A percentile compares a stretch with the other conserved stretches of the same genome.
Evolutionary conservation across 2,113 vertebrate genomes (phyloP).

Genomic region (human): DNA sequence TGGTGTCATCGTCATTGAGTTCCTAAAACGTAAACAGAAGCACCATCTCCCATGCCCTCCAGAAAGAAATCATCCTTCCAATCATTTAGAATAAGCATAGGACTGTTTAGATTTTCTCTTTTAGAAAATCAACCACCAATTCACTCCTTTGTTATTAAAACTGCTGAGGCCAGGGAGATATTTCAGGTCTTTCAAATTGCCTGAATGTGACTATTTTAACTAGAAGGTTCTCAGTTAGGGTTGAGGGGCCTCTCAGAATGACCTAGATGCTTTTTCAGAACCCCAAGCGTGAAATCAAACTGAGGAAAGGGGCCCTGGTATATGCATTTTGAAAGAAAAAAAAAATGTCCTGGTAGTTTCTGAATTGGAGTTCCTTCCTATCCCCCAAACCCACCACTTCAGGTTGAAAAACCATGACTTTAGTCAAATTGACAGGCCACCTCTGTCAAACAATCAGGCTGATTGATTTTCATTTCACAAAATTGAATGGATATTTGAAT

Average conservation of each 20-base stretch:
- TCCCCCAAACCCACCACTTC: neutral
- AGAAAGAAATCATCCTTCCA: neutral
- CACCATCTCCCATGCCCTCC: rapidly evolving
- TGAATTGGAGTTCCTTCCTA: neutral
- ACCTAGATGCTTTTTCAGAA: neutral
- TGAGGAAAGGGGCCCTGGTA: neutral
- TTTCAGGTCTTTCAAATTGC: neutral
- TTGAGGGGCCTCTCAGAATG: neutral
- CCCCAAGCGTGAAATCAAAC: neutral
- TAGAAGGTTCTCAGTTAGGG: neutral
- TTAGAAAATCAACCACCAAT: neutral
- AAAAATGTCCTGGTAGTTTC: neutral
- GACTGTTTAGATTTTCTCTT: neutral
- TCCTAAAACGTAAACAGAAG: neutral
- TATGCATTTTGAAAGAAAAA: neutral
- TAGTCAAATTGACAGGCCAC: neutral
- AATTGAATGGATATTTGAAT: neutral
- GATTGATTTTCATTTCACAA: neutral
- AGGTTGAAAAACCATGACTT: neutral
- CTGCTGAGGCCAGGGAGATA: neutral
- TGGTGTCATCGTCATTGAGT: rapidly evolving
- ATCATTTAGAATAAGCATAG: neutral
- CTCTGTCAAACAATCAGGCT: neutral
- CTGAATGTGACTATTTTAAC: neutral
- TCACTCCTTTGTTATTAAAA: neutral